Base-by-base conservation (phyloP, 2,113 vertebrate genomes). In the Perca schrenkii region DNA sequence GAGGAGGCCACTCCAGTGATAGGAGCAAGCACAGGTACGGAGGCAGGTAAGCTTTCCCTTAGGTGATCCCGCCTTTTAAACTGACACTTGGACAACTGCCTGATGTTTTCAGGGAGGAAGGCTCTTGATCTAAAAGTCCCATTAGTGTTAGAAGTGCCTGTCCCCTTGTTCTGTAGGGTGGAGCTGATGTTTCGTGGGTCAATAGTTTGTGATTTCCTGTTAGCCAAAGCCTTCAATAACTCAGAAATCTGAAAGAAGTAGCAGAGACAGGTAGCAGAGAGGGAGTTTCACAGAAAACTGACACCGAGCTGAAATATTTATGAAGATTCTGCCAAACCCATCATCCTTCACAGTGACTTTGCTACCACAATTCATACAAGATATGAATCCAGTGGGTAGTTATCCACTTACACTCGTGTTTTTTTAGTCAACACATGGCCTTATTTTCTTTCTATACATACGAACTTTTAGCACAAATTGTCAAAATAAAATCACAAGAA, bases 211-310 rank as follows among this genome's bases (percentile, higher is more conserved):
- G 53, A 14, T 62, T 66, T 71, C 74, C 40, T 43, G 36, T 77
- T 46, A 50, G 66, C 52, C 64, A 87, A 73, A 77, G 64, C 36
- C n/a, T 74, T 69, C 21, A 89, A 22, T 25, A 89, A 77, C 6
- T 76, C 62, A 7, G 75, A 79, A 36, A 77, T 50, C 84, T 89
- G 63, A 70, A n/a, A 58, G 6, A 63, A 34, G 14, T 3, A 53
- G 15, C 8, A 58, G 16, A 67, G 12, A 57, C 2, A 17, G 49
- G 15, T 34, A 73, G 47, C 43, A 69, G 50, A 68, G 1, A 4
- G 13, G 16, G 17, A 22, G 7, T 0, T 62, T 17, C 2, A 22
- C 1, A n/a, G 12, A 64, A 50, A 63, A 50, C 43, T 57, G 62
- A 77, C 60, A 50, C 7, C 14, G 15, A 14, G 22, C 31, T 50